phyloP scores from a whole-genome alignment of 2,113 vertebrate genomes.

The Callopanchax toddi region DNA sequence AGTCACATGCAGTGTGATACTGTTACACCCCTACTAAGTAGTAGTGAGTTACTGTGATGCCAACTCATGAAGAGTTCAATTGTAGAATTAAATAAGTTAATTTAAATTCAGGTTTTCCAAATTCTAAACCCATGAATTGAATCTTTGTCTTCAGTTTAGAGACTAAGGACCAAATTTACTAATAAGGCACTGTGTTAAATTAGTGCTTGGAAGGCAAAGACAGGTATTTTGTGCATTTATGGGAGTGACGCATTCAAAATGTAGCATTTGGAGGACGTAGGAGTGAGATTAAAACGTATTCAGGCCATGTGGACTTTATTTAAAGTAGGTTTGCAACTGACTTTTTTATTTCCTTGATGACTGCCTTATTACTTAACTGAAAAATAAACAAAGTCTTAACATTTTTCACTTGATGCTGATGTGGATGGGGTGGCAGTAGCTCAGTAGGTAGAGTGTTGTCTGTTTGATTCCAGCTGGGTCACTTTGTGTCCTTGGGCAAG shows the following conservation, averaged over 20 bases:
- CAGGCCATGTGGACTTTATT: background rate
- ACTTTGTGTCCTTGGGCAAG: too few species aligned
- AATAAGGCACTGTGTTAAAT: background rate
- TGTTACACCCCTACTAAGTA: too few species aligned
- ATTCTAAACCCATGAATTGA: slow-evolving; percentile 47
- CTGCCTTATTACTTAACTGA: too few species aligned
- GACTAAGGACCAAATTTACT: slow-evolving; percentile 11
- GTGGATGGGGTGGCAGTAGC: too few species aligned
- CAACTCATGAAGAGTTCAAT: too few species aligned
- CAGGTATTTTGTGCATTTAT: background rate
- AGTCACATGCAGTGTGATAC: too few species aligned
- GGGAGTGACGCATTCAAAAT: background rate
- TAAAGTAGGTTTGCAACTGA: too few species aligned
- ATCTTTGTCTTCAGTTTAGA: slow-evolving; percentile 28
- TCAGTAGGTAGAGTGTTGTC: too few species aligned
- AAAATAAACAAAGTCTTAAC: background rate
- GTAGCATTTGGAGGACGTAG: background rate
- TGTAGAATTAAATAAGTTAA: too few species aligned
- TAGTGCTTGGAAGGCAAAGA: background rate
- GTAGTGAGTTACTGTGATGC: too few species aligned
- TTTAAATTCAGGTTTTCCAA: background rate
- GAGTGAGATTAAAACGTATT: background rate
- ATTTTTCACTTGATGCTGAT: background rate
- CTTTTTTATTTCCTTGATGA: background rate
- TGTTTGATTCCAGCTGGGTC: too few species aligned